Evolutionary conservation across 1,140 invertebrate genomes (phyloP).

Genomic region (Nebria ingens): DNA sequence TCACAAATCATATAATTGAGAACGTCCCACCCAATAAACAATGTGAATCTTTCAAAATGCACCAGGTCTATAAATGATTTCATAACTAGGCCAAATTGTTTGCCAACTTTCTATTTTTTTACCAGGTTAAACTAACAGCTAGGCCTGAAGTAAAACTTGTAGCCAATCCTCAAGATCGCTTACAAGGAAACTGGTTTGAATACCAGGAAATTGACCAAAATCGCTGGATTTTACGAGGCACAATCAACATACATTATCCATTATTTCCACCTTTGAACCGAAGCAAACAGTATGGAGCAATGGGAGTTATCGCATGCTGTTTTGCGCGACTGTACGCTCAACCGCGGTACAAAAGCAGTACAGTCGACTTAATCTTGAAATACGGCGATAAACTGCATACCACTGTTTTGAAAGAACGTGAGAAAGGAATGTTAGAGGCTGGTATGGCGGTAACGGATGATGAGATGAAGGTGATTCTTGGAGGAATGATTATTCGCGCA

Average conservation of each 20-base stretch:
- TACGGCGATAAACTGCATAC: conserved; percentile 41
- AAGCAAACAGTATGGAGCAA: conserved; percentile 24
- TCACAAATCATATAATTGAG: conserved; percentile 24
- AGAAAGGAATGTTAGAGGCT: conserved; percentile 19
- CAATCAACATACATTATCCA: conserved; percentile 22
- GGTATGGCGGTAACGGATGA: conserved; percentile 27
- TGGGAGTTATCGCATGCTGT: conserved; percentile 23
- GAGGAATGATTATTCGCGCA: neutral
- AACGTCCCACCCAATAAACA: conserved; percentile 24
- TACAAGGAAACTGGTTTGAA: conserved; percentile 25
- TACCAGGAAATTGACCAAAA: neutral
- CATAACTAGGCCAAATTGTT: too few species aligned
- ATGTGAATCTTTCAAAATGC: conserved; percentile 22
- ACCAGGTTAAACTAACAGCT: conserved; percentile 21
- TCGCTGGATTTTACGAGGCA: conserved; percentile 15
- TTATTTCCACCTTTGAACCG: conserved; percentile 27
- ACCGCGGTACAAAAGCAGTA: conserved; percentile 31
- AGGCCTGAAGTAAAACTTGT: conserved; percentile 21
- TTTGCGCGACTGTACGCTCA: conserved; percentile 24
- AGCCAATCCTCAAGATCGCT: conserved; percentile 20
- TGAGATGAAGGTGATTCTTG: conserved; percentile 25
- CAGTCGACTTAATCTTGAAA: conserved; percentile 38
- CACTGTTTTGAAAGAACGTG: conserved; percentile 18
- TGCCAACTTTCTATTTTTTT: too few species aligned
- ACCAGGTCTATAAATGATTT: too few species aligned